A percentile compares a stretch with the other conserved stretches of the same genome.
Evolutionary conservation across 2,113 vertebrate genomes (phyloP).

Genomic region (Rostratula benghalensis): DNA sequence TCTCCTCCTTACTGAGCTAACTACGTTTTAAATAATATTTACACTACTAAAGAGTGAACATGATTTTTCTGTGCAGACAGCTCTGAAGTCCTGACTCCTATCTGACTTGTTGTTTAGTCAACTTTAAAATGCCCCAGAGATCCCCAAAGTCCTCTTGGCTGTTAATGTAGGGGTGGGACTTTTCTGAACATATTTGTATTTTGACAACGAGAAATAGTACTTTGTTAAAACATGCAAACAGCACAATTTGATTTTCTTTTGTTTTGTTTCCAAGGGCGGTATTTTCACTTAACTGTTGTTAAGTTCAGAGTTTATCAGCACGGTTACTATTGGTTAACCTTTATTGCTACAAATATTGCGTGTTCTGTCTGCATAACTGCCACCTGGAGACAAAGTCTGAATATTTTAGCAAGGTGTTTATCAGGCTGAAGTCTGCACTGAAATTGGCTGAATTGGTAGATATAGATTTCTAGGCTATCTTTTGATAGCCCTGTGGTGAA

Average conservation of each 20-base stretch:
- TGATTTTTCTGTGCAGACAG: not conserved
- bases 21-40: not conserved
- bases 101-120: slow-evolving; percentile 21
- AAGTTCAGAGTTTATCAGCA: slow-evolving; percentile 48
- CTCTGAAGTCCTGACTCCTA: not conserved
- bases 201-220: slow-evolving; percentile 31
- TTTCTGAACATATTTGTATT: not conserved
- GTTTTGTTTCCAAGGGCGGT: not conserved
- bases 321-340: not conserved
- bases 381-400: not conserved
- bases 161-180: slow-evolving; percentile 1
- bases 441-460: not conserved
- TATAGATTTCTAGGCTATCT: slow-evolving; percentile 13
- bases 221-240: not conserved
- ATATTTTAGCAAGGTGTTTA: slow-evolving; percentile 6
- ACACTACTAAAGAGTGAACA: not conserved
- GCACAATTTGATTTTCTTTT: not conserved
- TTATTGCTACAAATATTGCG: not conserved
- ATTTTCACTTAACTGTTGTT: not conserved
- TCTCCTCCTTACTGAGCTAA: not conserved
- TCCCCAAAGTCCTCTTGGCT: slow-evolving; percentile 28
- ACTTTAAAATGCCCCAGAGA: slow-evolving; percentile 14
- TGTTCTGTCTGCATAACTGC: not conserved
- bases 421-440: not conserved
- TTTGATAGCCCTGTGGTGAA: not conserved